Percentiles rank a stretch among this genome's conserved stretches.
Conservation (phyloP, 2,888 invertebrate genomes). For the Nomada ferruginata region DNA sequence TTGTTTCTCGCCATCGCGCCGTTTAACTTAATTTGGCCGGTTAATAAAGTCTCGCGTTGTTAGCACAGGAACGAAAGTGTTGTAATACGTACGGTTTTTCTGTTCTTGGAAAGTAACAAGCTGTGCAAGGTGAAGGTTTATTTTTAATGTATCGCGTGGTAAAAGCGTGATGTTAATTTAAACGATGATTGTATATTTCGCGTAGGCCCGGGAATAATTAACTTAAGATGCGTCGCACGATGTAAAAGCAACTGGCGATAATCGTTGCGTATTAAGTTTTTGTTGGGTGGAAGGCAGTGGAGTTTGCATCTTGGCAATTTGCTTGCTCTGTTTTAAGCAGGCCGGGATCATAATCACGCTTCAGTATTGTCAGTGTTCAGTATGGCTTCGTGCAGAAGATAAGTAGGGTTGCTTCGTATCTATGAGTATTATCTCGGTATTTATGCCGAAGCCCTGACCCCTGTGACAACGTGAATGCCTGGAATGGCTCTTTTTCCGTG, state of each 20-base stretch:
- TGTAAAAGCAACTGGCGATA: background rate
- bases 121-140: background rate
- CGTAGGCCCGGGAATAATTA: background rate
- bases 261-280: background rate
- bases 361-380: constrained; percentile 39
- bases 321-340: constrained; percentile 27
- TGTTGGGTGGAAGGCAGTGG: no score
- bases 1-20: background rate
- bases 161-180: background rate
- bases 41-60: constrained; percentile 2
- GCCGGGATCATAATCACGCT: constrained; percentile 49
- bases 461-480: constrained; percentile 70
- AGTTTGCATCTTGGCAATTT: constrained; percentile 17
- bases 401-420: constrained; percentile 72
- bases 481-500: constrained; percentile 43
- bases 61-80: background rate
- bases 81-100: background rate
- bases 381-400: constrained; percentile 71
- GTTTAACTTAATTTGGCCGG: constrained; percentile 25
- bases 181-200: background rate
- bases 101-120: background rate
- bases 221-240: background rate
- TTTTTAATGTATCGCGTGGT: background rate
- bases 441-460: constrained; percentile 72
- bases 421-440: constrained; percentile 74